Evolutionary conservation across 2,888 invertebrate genomes (phyloP), one percentile per base, ranked within the genome.

Genomic region (Epirrhoe tristata): DNA sequence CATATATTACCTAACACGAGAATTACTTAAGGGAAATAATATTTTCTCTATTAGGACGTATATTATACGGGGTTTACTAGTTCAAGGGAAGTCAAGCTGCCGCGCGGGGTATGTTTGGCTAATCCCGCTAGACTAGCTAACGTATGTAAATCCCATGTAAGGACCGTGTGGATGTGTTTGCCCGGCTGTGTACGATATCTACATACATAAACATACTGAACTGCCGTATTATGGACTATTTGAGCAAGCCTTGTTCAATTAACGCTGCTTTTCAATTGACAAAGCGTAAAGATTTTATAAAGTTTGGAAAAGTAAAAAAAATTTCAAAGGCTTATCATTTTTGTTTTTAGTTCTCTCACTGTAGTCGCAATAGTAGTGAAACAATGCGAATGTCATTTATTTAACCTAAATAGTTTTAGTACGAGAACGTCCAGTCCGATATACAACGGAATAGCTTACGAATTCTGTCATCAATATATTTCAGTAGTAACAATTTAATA

Each of bases 401-500:
- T 24, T 24, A 24, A 24, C 24, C 39, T 6, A 51, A 51, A 51
- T 51, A 51, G 50, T 53, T 32, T 12, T 12, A 53, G 53, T 10
- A 12, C 32, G 10, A 48, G 1, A 34, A 17, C 34, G 0, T 36
- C 6, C 17, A 6, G n/a, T 43, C 24, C n/a, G 36, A 54, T 39
- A 14, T 48, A 5, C 39, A 43, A 39, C 36, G 46, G 17, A 48
- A 61, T 51, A 50, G 48, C 56, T 57, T 63, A 61, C 60, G 34
- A 43, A 61, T 48, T 55, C 34, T 46, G 72, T 72, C 76, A 73
- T 80, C 58, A 66, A 63, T 63, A 59, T 56, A 66, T 65, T 57
- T 60, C 79, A 80, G 78, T 76, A 77, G 74, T 81, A 81, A 83
- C 81, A 83, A 83, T 87, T 86, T 88, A 85, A 85, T 88, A 85